Percentiles rank a stretch among this genome's conserved stretches.
These are phyloP conservation scores for Lutra lutra DNA, from an alignment of 2,797 vertebrate genomes.

Conservation along the genomic window DNA sequence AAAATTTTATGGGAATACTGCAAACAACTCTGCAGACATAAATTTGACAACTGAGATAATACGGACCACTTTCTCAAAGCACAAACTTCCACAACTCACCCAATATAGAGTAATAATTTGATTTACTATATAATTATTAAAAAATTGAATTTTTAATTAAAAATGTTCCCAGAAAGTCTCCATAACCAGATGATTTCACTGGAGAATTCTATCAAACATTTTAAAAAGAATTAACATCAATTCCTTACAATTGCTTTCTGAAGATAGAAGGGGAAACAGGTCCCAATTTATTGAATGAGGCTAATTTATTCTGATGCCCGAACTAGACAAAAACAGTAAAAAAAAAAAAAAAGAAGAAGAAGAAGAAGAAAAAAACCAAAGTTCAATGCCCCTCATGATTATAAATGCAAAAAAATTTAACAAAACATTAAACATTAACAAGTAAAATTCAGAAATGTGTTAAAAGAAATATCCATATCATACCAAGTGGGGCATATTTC, in stretches of 20 bases:
- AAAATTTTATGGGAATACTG: background rate
- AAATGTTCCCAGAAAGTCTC: background rate
- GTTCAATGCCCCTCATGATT: background rate
- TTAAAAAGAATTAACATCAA: background rate
- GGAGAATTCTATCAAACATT: background rate
- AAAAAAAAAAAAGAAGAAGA: no score
- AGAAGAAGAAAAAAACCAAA: background rate
- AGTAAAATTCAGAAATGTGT: background rate
- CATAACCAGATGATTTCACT: background rate
- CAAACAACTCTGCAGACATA: background rate
- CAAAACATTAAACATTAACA: background rate
- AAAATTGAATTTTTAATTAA: background rate
- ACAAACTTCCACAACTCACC: background rate
- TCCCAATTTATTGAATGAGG: background rate
- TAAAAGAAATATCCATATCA: background rate
- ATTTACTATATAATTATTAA: background rate
- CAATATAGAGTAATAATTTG: background rate
- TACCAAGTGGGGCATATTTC: background rate
- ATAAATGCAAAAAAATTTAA: background rate
- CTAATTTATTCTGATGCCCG: background rate
- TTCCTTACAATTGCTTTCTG: background rate
- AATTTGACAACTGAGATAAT: background rate
- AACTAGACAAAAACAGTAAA: background rate
- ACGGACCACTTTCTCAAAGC: background rate
- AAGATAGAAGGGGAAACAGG: background rate